Base-by-base conservation (phyloP, 2,888 invertebrate genomes). In the Erebia epiphron region DNA sequence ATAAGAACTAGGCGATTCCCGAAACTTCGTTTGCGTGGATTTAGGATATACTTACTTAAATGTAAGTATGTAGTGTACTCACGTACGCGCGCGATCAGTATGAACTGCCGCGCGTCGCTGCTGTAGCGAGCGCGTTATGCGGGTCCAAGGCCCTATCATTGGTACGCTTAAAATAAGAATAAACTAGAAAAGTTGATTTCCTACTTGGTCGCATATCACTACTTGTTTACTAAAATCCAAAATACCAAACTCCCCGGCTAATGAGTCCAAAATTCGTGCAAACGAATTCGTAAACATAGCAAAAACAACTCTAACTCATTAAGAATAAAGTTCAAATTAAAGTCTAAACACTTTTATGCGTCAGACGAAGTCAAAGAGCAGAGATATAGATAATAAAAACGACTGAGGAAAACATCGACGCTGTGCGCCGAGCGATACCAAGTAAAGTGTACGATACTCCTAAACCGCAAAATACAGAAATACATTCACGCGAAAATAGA, bases 281-380 rank as follows among this genome's bases (percentile, higher is more conserved):
- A 78, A 79, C 79, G 78, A 72, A 57, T 75, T 67, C 69, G 75
- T 66, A 69, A 75, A n/a, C 72, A 75, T 56, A 73, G 75, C 75
- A 89, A 77, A 81, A 79, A 73, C 75, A 73, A 77, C 84, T 81
- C 83, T 89, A 83, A 69, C 2, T 0, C 2, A 14, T 63, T 68
- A 1, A 62, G 18, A 63, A 81, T 89, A 91, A 83, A 85, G 90
- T 85, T 79, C 82, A 83, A 75, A 80, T 82, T 46, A 79, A 21
- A 43, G 77, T 76, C 75, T 75, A 76, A 73, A 73, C 75, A 81
- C 83, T 84, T 84, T 85, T 79, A 75, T 81, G 83, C 88, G 86
- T 89, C 89, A 89, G 85, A 78, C 83, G 85, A 86, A 91, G 92
- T 92, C 92, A 92, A 89, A 92, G 91, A 92, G 91, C 89, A 88